Evolutionary conservation across 2,888 invertebrate species (phyloP).

Genomic region (Aromia moschata): DNA sequence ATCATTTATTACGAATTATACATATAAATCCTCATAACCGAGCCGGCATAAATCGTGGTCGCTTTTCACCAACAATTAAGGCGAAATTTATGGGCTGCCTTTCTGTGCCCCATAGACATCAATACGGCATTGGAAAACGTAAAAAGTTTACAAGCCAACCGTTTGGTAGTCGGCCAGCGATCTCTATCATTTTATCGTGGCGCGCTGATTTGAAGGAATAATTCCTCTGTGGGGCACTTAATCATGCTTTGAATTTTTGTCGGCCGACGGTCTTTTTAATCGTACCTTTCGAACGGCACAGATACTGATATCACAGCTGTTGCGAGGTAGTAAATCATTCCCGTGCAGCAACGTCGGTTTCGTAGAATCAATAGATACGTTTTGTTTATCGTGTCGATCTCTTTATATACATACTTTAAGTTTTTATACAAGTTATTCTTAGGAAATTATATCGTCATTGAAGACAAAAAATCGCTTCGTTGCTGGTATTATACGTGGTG

Average conservation of each 20-base stretch:
- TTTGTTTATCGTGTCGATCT: no score
- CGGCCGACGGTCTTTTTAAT: not conserved
- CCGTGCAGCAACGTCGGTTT: no score
- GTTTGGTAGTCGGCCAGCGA: slow-evolving; percentile 26
- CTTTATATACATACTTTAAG: no score
- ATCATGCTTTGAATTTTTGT: slow-evolving; percentile 38
- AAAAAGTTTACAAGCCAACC: slow-evolving; percentile 35
- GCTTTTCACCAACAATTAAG: slow-evolving; percentile 63
- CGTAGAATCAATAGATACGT: no score
- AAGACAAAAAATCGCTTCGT: no score
- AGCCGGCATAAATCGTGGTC: slow-evolving; percentile 55
- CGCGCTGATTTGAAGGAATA: slow-evolving; percentile 53
- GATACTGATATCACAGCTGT: not conserved
- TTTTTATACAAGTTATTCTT: no score
- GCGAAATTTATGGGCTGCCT: slow-evolving; percentile 56
- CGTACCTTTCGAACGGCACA: not conserved
- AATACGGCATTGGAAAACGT: slow-evolving; percentile 46
- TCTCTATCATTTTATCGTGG: slow-evolving; percentile 30
- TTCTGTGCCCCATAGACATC: slow-evolving; percentile 57
- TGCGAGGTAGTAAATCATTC: no score
- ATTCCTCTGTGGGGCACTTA: slow-evolving; percentile 50
- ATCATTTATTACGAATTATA: slow-evolving; percentile 60
- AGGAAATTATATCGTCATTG: no score
- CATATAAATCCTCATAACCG: slow-evolving; percentile 57
- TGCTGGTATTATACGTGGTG: no score